Evolutionary conservation across 1,140 invertebrate species (phyloP), one percentile per base, ranked within the genome.

Genomic region (Whitmania pigra): DNA sequence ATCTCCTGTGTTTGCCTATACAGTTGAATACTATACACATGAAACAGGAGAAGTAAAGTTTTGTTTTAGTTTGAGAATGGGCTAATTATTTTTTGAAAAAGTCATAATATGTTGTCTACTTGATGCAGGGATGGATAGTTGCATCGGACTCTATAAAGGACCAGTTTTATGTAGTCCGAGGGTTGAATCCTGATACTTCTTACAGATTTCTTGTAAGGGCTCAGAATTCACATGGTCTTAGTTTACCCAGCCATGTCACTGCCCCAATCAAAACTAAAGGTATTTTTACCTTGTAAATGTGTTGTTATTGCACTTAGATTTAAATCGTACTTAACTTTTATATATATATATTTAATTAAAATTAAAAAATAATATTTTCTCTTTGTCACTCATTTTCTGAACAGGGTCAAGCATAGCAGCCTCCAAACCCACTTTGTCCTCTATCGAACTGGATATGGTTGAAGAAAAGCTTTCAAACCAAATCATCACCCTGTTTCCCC

Each of bases 181-280:
- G 88, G 77, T 84, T 93, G 67, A 88, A 88, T 73, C 89, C 88
- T 5, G 90, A 90, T 75, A 91, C 89, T 25, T 86, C 87, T 15
- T 95, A 95, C 80, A 86, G 92, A 55, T 95, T 96, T 78, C 83
- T 93, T n/a, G 88, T 96, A 15, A 85, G 93, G 71, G 91, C 92
- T 0, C 89, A 92, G 81, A 96, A 94, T 78, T 86, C 87, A 25
- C 88, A 93, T 77, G 93, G 93, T n/a, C 76, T 87, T 25, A 84
- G 86, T 40, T 75, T 77, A 31, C 86, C 87, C 0, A 85, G 85
- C 75, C 77, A 78, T 9, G 73, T 85, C 2, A 85, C 85, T 0
- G 82, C 83, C 29, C 76, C 77, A 7, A 77, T 85, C 13, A 76
- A 76, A 31, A 85, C 84, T 5, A 75, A 78, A 71, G 79, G 82